Conservation (phyloP, 2,797 vertebrate genomes). For the Lepilemur ruficaudatus region DNA sequence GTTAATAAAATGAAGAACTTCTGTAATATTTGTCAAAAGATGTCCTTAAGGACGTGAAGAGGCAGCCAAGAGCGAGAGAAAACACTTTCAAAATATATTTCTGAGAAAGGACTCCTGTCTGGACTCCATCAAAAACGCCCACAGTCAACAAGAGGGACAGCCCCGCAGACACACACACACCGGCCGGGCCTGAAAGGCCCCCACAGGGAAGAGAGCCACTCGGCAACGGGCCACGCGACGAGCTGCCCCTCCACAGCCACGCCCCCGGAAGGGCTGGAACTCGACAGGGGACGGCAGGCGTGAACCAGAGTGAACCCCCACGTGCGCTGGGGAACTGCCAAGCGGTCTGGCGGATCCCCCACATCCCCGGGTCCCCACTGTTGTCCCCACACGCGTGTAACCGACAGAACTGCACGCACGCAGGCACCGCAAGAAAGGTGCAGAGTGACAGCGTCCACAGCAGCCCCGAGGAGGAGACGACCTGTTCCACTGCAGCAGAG, state of each 20-base stretch:
- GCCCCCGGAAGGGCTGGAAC: neutral
- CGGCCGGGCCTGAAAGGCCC: too few relatives aligned
- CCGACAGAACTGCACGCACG: neutral
- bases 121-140: neutral
- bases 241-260: accelerated
- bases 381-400: accelerated
- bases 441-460: accelerated
- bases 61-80: neutral
- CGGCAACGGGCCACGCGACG: accelerated
- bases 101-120: neutral
- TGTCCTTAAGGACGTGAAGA: neutral
- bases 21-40: neutral
- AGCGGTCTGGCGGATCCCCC: neutral
- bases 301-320: neutral
- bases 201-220: neutral
- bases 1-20: neutral
- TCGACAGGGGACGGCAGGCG: accelerated
- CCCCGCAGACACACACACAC: neutral
- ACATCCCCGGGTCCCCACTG: accelerated
- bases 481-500: accelerated
- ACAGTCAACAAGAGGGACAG: neutral
- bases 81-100: neutral
- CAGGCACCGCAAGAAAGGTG: accelerated
- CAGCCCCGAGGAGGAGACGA: neutral
- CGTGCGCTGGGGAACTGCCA: accelerated